A percentile compares a stretch with the other conserved stretches of the same genome.
phyloP scores from a whole-genome alignment of 2,113 vertebrate species.

The Paratilapia polleni region DNA sequence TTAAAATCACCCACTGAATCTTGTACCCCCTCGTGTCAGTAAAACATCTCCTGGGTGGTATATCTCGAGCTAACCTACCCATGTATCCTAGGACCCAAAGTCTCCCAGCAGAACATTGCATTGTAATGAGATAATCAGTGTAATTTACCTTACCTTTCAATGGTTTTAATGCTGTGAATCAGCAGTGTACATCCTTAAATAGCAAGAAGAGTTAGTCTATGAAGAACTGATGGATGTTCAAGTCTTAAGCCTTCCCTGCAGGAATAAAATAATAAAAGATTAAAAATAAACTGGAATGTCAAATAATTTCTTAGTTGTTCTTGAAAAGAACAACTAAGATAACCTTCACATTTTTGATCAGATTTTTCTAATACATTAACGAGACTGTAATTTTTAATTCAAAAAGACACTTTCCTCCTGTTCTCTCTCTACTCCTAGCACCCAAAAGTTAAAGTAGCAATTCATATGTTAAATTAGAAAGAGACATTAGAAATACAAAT shows the following conservation, averaged over 20 bases:
- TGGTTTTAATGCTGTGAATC: not conserved
- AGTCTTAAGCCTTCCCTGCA: not conserved
- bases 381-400: conserved; percentile 15
- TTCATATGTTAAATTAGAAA: not conserved
- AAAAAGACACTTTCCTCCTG: not conserved
- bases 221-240: not conserved
- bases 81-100: too few species aligned
- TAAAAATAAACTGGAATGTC: too few species aligned
- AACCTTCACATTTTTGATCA: too few species aligned
- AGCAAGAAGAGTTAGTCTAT: not conserved
- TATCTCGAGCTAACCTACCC: not conserved
- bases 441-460: not conserved
- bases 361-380: conserved; percentile 1
- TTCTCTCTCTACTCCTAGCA: not conserved
- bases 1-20: not conserved
- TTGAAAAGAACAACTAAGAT: too few species aligned
- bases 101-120: too few species aligned
- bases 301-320: too few species aligned
- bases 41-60: not conserved
- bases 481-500: not conserved
- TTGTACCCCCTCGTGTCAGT: not conserved
- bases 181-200: not conserved
- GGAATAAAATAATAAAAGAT: too few species aligned
- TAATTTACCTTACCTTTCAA: not conserved
- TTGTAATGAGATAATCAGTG: not conserved